A percentile compares a stretch with the other conserved stretches of the same genome.
Conservation (phyloP, 2,888 invertebrate species). For the Eristalinus aeneus region DNA sequence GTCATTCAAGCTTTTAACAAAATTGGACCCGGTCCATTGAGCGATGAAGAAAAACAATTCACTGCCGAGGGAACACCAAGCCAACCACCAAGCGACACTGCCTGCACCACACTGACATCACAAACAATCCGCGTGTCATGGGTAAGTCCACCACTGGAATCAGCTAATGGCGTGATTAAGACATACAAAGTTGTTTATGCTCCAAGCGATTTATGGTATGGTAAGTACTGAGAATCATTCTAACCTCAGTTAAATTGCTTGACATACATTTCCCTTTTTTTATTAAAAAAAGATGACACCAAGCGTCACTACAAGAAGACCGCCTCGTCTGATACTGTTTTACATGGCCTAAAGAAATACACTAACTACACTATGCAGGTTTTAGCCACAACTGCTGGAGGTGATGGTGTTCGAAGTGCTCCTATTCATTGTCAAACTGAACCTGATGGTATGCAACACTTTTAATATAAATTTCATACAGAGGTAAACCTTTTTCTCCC, state of each 20-base stretch:
- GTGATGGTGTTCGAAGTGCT: conserved; percentile 92
- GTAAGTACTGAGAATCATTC: conserved; percentile 82
- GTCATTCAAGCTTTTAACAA: conserved; percentile 97
- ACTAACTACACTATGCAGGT: conserved; percentile 99
- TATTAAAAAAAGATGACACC: conserved; percentile 89
- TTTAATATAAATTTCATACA: background rate
- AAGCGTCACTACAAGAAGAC: conserved; percentile 95
- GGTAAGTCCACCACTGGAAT: conserved; percentile 95
- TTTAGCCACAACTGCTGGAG: conserved; percentile 95
- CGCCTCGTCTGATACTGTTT: conserved; percentile 94
- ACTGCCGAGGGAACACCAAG: conserved; percentile 97
- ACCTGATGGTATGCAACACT: conserved; percentile 88
- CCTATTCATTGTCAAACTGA: conserved; percentile 95
- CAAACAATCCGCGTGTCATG: conserved; percentile 97
- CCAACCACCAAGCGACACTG: conserved; percentile 94
- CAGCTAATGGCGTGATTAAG: conserved; percentile 96
- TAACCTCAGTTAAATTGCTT: background rate
- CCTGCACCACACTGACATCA: conserved; percentile 95
- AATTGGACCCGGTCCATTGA: conserved; percentile 95
- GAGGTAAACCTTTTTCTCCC: conserved; percentile 10
- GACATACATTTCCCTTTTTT: background rate
- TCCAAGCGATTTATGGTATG: conserved; percentile 95
- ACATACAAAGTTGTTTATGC: conserved; percentile 97
- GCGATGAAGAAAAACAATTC: conserved; percentile 93
- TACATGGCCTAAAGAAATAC: conserved; percentile 96